These are phyloP conservation scores for Threskiornis aethiopicus DNA, from an alignment of 2,797 vertebrate species.

Conservation along the genomic window DNA sequence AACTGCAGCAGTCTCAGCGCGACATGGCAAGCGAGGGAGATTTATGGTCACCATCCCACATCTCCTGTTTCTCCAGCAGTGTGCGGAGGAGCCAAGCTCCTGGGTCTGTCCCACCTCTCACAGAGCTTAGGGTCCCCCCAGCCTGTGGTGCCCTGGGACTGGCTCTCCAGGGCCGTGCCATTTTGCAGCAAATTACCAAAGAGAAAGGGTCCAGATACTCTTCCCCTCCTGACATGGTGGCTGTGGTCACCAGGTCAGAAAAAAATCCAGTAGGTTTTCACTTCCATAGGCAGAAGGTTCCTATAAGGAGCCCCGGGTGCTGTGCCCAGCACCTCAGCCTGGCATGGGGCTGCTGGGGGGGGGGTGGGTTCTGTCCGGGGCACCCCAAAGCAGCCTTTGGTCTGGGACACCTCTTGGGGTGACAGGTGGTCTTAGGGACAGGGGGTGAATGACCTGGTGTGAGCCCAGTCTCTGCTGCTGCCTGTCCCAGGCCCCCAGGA, in stretches of 20 bases:
- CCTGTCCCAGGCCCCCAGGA: not conserved
- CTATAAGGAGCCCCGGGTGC: not conserved
- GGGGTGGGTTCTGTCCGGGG: not conserved
- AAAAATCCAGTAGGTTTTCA: not conserved
- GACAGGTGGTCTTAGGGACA: not conserved
- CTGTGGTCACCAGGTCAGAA: not conserved
- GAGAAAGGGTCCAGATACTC: not conserved
- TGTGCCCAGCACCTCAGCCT: accelerated
- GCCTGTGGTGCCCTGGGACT: accelerated
- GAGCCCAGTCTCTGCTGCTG: not conserved
- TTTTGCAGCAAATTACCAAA: constrained; percentile 13
- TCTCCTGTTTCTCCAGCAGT: not conserved
- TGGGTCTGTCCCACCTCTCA: not conserved
- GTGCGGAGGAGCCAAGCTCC: not conserved
- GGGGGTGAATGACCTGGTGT: accelerated
- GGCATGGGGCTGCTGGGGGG: not conserved
- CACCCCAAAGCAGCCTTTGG: not conserved
- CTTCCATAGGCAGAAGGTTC: not conserved
- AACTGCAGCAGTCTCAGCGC: not conserved
- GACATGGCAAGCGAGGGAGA: accelerated
- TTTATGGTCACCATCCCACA: not conserved
- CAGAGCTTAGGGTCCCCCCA: not conserved
- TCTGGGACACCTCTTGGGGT: not conserved
- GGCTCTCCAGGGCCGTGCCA: not conserved
- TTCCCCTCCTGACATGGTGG: not conserved